These are phyloP conservation scores for Perognathus longimembris DNA, from an alignment of 2,113 vertebrate species.

Conservation along the genomic window DNA sequence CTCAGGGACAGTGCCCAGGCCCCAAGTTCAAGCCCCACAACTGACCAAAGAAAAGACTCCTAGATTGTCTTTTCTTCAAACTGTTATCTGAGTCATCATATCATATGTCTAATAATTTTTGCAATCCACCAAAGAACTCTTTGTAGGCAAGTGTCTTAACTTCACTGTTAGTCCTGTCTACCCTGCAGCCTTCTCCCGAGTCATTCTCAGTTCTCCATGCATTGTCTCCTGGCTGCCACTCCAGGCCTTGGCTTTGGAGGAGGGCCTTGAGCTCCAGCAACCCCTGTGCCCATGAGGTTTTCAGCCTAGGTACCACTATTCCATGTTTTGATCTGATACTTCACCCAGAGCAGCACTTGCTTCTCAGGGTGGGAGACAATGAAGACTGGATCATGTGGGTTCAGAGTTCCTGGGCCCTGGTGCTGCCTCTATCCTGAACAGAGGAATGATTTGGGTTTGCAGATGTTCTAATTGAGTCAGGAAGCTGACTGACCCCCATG, in stretches of 20 bases:
- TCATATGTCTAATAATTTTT: not conserved
- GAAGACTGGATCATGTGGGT: not conserved
- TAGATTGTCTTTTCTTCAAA: not conserved
- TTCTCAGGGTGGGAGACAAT: not conserved
- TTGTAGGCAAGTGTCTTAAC: not conserved
- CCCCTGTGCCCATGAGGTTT: not conserved
- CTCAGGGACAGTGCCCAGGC: too few relatives aligned
- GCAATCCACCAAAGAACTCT: not conserved
- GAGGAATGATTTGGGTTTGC: not conserved
- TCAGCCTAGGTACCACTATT: not conserved
- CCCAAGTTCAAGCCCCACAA: too few relatives aligned
- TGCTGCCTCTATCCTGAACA: not conserved
- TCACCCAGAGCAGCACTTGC: not conserved
- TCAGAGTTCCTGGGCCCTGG: not conserved
- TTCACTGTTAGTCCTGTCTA: not conserved
- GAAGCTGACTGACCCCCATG: conserved; percentile 9
- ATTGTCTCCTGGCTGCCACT: not conserved
- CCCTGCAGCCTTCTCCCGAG: not conserved
- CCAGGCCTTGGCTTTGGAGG: conserved; percentile 10
- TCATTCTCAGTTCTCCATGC: not conserved
- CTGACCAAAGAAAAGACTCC: not conserved
- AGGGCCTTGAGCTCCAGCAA: not conserved
- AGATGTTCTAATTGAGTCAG: not conserved
- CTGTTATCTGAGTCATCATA: not conserved
- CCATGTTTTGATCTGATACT: not conserved